phyloP scores from a whole-genome alignment of 1,140 invertebrate genomes.

The Bilobella aurantiaca region DNA sequence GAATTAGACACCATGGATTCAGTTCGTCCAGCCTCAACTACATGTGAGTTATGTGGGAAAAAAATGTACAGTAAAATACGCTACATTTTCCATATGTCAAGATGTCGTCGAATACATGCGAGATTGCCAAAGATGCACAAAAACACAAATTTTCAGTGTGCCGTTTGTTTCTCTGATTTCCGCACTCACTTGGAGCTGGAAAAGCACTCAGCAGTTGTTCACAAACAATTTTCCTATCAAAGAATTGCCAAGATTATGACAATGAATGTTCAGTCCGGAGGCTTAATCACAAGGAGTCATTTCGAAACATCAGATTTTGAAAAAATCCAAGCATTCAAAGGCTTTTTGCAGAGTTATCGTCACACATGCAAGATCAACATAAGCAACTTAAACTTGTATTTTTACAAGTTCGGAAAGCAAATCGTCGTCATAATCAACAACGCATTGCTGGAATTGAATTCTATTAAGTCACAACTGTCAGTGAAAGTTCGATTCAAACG shows the following conservation, averaged over 20 bases:
- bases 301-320: not conserved
- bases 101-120: too few relatives aligned
- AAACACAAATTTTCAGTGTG: not conserved
- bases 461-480: not conserved
- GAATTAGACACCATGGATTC: too few relatives aligned
- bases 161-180: too few relatives aligned
- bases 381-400: not conserved
- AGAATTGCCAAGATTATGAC: not conserved
- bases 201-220: too few relatives aligned
- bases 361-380: not conserved
- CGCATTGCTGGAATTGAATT: not conserved
- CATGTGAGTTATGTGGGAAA: too few relatives aligned
- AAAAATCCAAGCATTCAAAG: constrained; percentile 2
- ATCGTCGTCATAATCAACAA: not conserved
- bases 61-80: too few relatives aligned
- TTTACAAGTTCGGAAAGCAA: not conserved
- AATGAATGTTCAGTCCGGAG: not conserved
- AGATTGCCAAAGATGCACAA: not conserved
- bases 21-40: too few relatives aligned
- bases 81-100: too few relatives aligned
- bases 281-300: not conserved
- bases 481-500: not conserved
- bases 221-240: too few relatives aligned
- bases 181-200: too few relatives aligned
- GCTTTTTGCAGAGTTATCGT: not conserved